These are phyloP conservation scores for Ferrisia virgata DNA, from an alignment of 2,888 invertebrate species.

Conservation along the genomic window DNA sequence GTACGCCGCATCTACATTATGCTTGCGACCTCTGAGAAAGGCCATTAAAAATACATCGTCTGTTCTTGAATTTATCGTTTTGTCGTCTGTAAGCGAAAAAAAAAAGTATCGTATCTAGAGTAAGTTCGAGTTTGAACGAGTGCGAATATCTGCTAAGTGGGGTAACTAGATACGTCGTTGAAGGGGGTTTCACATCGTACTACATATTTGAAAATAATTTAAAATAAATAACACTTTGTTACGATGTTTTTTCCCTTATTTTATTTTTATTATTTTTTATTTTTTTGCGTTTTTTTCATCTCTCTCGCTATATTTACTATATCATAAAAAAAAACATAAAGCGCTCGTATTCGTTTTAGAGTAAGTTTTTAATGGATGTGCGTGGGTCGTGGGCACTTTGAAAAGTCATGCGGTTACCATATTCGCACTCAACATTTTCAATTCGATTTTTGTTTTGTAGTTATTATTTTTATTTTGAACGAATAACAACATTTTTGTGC, in stretches of 20 bases:
- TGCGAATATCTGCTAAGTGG: neutral
- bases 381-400: neutral
- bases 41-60: conserved; percentile 52
- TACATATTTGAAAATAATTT: neutral
- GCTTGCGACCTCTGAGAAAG: conserved; percentile 52
- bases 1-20: conserved; percentile 51
- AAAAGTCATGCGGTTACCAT: neutral
- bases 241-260: neutral
- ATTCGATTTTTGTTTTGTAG: neutral
- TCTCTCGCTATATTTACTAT: too few species aligned
- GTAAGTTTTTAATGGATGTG: neutral
- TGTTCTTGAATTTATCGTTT: conserved; percentile 61
- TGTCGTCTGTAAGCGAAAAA: conserved; percentile 49
- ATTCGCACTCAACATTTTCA: neutral
- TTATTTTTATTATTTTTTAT: too few species aligned
- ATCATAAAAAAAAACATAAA: too few species aligned
- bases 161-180: neutral
- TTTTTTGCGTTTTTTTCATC: too few species aligned
- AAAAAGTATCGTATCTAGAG: neutral
- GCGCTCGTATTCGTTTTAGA: too few species aligned
- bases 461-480: neutral
- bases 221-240: neutral
- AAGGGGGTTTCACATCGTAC: neutral
- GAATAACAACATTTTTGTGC: neutral
- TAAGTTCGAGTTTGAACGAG: neutral